Evolutionary conservation across 2,797 vertebrate genomes (phyloP), one percentile per base, ranked within the genome.

Genomic region (Muraenolepis orangiensis): DNA sequence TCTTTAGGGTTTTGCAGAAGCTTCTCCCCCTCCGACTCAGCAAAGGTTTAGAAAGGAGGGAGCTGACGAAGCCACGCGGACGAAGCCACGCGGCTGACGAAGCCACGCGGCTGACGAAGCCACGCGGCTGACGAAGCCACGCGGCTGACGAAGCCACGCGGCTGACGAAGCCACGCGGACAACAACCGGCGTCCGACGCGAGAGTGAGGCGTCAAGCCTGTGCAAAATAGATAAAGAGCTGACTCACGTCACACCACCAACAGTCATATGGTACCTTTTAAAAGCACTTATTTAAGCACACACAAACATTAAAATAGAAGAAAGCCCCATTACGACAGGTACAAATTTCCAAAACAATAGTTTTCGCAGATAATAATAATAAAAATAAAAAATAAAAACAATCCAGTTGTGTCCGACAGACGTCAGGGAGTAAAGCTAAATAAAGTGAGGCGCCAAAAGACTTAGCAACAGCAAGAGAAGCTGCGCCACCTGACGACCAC

Each of bases 271-370:
- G 88, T 88, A 86, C 90, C 88, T 91, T 89, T 88, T 7, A 61
- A 93, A 93, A 94, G 93, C 93, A 93, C 92, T 91, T 93, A 82
- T 90, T 90, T 85, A 89, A 90, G 87, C 87, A 81, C 74, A 74
- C 85, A 87, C 73, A 77, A 78, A 82, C 71, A 80, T 66, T 14
- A 32, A 31, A 34, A 64, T 11, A 23, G 10, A 57, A 32, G 69
- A 86, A 70, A 83, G 78, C 74, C 76, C 72, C 71, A 42, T 57
- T 36, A 68, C 70, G 76, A 79, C 84, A 76, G 76, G 72, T 14
- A 80, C 40, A 12, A 2, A 61, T 83, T 89, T 88, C 77, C 77
- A 73, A 77, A 18, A 14, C 29, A 18, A 14, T 18, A 57, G 51
- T 67, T 13, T 11, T 38, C 66, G 31, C 29, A 86, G 82, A 75